Conservation (phyloP, 1,140 invertebrate species). For the Brachionus paranguensis region DNA sequence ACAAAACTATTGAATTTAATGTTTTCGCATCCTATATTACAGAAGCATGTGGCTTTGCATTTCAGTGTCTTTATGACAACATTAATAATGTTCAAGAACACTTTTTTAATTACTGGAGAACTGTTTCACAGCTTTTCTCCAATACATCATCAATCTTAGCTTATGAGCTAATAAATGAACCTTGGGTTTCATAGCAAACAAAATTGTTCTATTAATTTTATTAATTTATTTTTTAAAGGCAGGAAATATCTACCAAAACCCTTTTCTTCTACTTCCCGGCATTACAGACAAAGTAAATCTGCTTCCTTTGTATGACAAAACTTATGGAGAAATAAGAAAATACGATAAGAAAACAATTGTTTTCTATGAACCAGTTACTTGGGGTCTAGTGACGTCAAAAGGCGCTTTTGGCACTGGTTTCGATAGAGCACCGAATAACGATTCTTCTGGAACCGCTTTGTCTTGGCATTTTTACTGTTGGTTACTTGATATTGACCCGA, state of each 20-base stretch:
- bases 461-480: constrained; percentile 41
- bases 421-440: constrained; percentile 13
- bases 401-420: constrained; percentile 37
- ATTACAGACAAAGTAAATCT: constrained; percentile 29
- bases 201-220: background rate
- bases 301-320: constrained; percentile 39
- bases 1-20: background rate
- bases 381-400: constrained; percentile 20
- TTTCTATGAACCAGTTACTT: constrained; percentile 41
- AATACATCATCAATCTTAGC: constrained; percentile 42
- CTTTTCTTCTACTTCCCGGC: constrained; percentile 33
- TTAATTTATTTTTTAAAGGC: background rate
- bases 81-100: constrained; percentile 28
- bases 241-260: constrained; percentile 29
- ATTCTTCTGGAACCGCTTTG: background rate
- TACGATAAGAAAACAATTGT: constrained; percentile 31
- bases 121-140: constrained; percentile 42
- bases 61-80: constrained; percentile 46
- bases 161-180: constrained; percentile 47
- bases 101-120: constrained; percentile 44
- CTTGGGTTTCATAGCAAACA: constrained; percentile 41
- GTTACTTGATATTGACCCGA: constrained; percentile 24
- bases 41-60: constrained; percentile 43
- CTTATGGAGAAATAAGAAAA: background rate
- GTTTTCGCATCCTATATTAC: constrained; percentile 43